phyloP scores from a whole-genome alignment of 2,797 vertebrate species.

The Pangasius larnaudii region DNA sequence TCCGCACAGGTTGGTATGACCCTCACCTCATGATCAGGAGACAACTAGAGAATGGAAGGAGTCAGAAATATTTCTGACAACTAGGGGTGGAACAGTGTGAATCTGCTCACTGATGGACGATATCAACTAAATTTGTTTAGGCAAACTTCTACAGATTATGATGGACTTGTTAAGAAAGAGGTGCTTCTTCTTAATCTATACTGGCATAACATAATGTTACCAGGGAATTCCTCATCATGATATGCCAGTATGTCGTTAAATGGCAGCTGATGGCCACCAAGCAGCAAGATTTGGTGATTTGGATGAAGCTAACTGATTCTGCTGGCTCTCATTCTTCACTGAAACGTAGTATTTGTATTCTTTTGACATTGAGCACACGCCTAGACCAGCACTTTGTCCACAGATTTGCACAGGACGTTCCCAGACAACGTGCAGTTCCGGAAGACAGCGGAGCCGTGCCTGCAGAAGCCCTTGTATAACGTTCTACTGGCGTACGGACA shows the following conservation, averaged over 20 bases:
- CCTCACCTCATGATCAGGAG: neutral
- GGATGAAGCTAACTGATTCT: neutral
- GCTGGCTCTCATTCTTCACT: neutral
- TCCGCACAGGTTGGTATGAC: slow-evolving; percentile 83
- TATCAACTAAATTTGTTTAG: neutral
- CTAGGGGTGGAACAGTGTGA: neutral
- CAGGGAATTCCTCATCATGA: neutral
- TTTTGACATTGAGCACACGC: neutral
- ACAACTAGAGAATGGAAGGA: neutral
- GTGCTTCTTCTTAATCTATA: neutral
- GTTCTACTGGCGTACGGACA: slow-evolving; percentile 91
- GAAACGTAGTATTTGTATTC: neutral
- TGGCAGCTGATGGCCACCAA: neutral
- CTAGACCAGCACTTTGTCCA: slow-evolving; percentile 11
- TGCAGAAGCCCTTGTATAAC: slow-evolving; percentile 85
- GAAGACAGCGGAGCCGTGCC: slow-evolving; percentile 79
- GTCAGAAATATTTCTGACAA: neutral
- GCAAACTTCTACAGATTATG: neutral
- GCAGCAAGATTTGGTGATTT: no score
- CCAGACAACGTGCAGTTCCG: slow-evolving; percentile 92
- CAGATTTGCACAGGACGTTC: slow-evolving; percentile 96
- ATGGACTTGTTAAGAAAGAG: neutral
- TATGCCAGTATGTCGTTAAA: neutral
- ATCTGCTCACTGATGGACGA: neutral
- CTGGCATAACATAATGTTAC: neutral